Evolutionary conservation across 2,888 invertebrate species (phyloP), one percentile per base, ranked within the genome.

Genomic region (Adineta ricciae): DNA sequence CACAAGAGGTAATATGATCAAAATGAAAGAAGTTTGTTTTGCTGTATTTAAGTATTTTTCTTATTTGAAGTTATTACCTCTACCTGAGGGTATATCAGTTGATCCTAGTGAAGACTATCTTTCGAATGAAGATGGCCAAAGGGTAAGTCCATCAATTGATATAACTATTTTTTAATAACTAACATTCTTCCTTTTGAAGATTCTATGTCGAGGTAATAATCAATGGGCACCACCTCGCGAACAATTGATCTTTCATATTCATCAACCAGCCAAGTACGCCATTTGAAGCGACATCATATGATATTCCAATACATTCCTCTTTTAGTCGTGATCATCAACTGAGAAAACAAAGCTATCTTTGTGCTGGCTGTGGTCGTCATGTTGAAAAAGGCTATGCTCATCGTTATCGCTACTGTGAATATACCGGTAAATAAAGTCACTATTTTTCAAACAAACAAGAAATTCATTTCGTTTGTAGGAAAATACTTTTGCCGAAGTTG

Each of bases 401-500:
- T 64, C 64, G 64, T 36, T 64, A 64, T 64, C 32, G 64, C 19
- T 85, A 83, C 54, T 85, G 85, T 54, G 85, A 85, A 78, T 85
- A 85, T 38, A 83, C 83, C 56, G 64, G 64, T 64, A 11, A 64
- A 27, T 16, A 11, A 46, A 5, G 46, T 46, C 11, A 8, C 46
- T 46, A 8, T 46, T 11, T 46, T 11, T 46, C 11, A 46, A 11
- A 46, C 46, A 46, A 46, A 46, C 11, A 46, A 46, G 8, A 46
- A 5, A n/a, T 19, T 36, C 11, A 19, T 7, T 19, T 5, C 9
- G 11, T n/a, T 11, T 41, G 3, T 94, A 86, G 95, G 95, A 19
- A 93, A 94, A 88, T 94, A 94, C 90, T 94, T 95, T 90, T 95
- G 95, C 89, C 94, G 94, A 21, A 94, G 94, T 83, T 95, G 95